Base-by-base conservation (phyloP, 92 coral and sea anemone species). In the Porites rus region DNA sequence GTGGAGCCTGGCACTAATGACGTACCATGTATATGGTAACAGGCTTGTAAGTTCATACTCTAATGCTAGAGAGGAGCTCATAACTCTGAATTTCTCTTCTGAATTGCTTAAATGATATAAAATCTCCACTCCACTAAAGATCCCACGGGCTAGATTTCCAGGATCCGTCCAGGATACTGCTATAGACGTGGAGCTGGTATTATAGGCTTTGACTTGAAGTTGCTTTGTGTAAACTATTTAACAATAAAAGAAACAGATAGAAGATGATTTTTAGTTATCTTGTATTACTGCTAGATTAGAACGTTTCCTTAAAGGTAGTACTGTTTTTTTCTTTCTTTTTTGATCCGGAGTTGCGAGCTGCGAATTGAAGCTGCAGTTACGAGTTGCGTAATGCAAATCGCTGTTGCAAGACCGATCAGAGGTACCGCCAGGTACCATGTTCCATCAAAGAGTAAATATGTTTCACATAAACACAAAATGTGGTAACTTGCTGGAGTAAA, bases 131-230 rank as follows among this genome's bases (percentile, higher is more conserved):
- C 65, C 84, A 18, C 64, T 54, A 51, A 51, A 80, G 53, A 67
- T 52, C 8, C 84, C 84, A 22, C 67, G 75, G 3, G 65, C 4
- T 54, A 80, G 52, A 8, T 53, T 20, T 51, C 25, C 51, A 4
- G 75, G 84, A 18, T 80, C 84, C 53, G 24, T 51, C 84, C 84
- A 80, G 0, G 84, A 80, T 24, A 80, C 74, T 11, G 65, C 50
- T 8, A 80, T 1, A 8, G 84, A 20, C 1, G 65, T 80, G 1
- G 72, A 65, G 38, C 64, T 80, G 24, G 65, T 80, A 28, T 68
- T 66, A 16, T 66, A 16, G 12, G 84, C 65, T 6, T 51, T 67
- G 17, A 80, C 74, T 13, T 66, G 51, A 16, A 80, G 84, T 9
- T 74, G 65, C 16, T 52, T 51, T 17, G 51, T 80, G 75, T 79